Evolutionary conservation across 2,888 invertebrate genomes (phyloP).

Genomic region (Sympetrum striolatum): DNA sequence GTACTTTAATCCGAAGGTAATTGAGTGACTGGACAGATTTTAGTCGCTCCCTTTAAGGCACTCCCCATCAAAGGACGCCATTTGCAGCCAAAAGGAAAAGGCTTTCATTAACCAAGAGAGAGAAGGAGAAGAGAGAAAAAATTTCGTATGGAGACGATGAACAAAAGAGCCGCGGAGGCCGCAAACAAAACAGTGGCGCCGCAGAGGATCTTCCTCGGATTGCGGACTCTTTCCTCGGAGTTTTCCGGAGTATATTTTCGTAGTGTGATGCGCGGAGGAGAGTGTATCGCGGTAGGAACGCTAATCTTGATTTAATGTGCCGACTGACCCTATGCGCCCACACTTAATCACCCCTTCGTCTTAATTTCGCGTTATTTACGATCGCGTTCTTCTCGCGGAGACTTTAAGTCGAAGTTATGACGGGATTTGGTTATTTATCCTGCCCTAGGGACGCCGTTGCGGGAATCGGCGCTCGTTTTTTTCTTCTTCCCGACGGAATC

Average conservation of each 20-base stretch:
- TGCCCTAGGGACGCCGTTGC: background rate
- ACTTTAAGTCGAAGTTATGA: conserved; percentile 30
- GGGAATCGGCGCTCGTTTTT: background rate
- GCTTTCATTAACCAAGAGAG: too few relatives aligned
- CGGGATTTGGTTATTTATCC: conserved; percentile 20
- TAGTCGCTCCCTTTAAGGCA: too few relatives aligned
- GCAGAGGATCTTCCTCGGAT: background rate
- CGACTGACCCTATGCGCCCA: background rate
- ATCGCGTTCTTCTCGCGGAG: conserved; percentile 1
- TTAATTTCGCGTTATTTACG: conserved; percentile 27
- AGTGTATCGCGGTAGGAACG: background rate
- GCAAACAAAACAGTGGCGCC: background rate
- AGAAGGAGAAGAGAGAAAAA: background rate
- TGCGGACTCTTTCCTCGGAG: background rate
- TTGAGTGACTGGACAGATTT: too few relatives aligned
- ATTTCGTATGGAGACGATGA: background rate
- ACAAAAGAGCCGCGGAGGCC: too few relatives aligned
- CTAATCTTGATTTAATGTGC: conserved; percentile 33
- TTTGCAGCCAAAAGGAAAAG: too few relatives aligned
- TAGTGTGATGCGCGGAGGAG: background rate
- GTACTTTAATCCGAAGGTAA: too few relatives aligned
- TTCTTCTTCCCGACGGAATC: background rate
- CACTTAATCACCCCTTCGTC: conserved; percentile 21
- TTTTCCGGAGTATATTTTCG: background rate
- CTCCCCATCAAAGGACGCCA: too few relatives aligned